Percentiles rank a stretch among this genome's conserved stretches.
These are phyloP conservation scores for Solenopsis fugax DNA, from an alignment of 1,140 invertebrate genomes.

Conservation along the genomic window DNA sequence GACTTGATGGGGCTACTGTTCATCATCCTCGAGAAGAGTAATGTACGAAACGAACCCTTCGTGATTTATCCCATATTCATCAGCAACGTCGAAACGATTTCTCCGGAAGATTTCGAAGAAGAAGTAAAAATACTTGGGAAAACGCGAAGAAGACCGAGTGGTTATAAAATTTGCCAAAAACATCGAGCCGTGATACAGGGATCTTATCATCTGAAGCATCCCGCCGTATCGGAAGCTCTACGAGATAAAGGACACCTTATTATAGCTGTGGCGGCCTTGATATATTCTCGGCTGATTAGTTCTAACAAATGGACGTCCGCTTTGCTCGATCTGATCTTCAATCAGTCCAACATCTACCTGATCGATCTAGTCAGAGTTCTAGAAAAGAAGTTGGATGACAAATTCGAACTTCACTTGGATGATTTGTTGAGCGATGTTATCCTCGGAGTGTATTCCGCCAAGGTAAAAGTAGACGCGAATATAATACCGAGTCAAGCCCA, in stretches of 20 bases:
- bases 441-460: constrained; percentile 82
- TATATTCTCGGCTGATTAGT: constrained; percentile 81
- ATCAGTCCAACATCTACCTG: constrained; percentile 83
- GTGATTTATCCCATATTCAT: constrained; percentile 77
- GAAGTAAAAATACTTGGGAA: constrained; percentile 39
- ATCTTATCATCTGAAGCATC: constrained; percentile 80
- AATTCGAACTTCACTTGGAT: constrained; percentile 78
- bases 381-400: constrained; percentile 76
- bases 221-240: constrained; percentile 72
- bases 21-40: constrained; percentile 82
- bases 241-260: constrained; percentile 77
- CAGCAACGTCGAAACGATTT: constrained; percentile 54
- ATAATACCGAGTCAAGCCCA: constrained; percentile 77
- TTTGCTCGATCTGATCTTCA: constrained; percentile 83
- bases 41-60: constrained; percentile 80
- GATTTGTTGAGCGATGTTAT: constrained; percentile 82
- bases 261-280: constrained; percentile 78
- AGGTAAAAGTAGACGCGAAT: constrained; percentile 81
- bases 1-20: constrained; percentile 78
- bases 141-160: constrained; percentile 73
- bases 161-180: constrained; percentile 76
- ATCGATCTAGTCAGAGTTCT: constrained; percentile 80
- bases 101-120: constrained; percentile 39
- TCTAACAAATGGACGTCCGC: constrained; percentile 81
- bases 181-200: constrained; percentile 80